Evolutionary conservation across 2,888 invertebrate species (phyloP).

Genomic region (Pachycephus smyrnensis): DNA sequence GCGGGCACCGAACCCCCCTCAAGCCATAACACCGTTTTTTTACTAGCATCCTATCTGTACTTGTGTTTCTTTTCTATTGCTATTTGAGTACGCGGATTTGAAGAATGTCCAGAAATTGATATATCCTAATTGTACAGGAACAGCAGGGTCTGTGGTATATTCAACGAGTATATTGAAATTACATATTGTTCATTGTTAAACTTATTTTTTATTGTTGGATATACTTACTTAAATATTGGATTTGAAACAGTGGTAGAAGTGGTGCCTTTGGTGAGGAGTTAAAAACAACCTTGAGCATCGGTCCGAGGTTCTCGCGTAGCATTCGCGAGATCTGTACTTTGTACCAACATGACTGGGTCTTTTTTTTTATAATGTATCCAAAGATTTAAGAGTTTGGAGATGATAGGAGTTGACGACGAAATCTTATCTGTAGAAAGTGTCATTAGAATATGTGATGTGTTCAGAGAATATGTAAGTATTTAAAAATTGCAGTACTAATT

Average conservation of each 20-base stretch:
- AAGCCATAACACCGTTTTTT: conserved; percentile 9
- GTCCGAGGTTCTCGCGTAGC: too few species aligned
- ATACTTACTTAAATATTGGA: neutral
- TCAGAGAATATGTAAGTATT: too few species aligned
- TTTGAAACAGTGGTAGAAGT: neutral
- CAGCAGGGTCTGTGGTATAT: neutral
- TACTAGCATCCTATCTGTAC: conserved; percentile 38
- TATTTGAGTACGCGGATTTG: conserved; percentile 16
- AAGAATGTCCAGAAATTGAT: neutral
- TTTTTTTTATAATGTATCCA: too few species aligned
- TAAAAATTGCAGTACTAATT: too few species aligned
- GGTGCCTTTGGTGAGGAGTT: too few species aligned
- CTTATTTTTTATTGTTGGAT: neutral
- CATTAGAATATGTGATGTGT: too few species aligned
- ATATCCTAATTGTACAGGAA: neutral
- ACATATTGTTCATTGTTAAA: neutral
- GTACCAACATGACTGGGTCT: too few species aligned
- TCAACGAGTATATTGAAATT: neutral
- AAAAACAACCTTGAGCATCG: too few species aligned
- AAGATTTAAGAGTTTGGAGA: too few species aligned
- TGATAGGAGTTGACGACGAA: too few species aligned
- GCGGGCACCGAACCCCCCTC: conserved; percentile 41
- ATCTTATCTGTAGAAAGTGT: too few species aligned
- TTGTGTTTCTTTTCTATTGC: conserved; percentile 18
- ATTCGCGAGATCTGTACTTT: too few species aligned